Evolutionary conservation across 2,888 invertebrate species (phyloP), one percentile per base, ranked within the genome.

Genomic region (Campaea margaritaria): DNA sequence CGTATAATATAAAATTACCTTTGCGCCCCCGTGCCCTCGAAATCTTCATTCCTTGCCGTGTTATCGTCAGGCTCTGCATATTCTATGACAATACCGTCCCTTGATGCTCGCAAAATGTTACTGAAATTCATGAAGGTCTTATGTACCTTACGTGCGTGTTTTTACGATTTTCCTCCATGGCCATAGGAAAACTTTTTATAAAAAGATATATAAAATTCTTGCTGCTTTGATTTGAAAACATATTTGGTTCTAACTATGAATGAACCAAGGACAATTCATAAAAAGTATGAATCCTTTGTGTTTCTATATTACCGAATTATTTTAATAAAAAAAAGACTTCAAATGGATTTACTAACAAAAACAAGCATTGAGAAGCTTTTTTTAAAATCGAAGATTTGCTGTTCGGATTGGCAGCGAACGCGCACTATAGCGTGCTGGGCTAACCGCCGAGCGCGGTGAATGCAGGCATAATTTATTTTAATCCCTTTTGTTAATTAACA

Each of bases 401-500:
- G n/a, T n/a, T 45, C 16, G 14, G 11, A 14, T 28, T 48, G 39
- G 27, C 16, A 39, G 12, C 13, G 14, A 42, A 38, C 41, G 14
- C 53, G 44, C 57, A 21, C 21, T 45, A 47, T 58, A 52, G 52
- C 42, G 43, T 48, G 52, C 31, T 31, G 8, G n/a, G n/a, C n/a
- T n/a, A n/a, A n/a, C n/a, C n/a, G 8, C 31, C 10, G 31, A 27
- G 14, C 31, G 14, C 28, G 55, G 54, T 51, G 48, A 54, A 55
- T 44, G 56, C 39, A 42, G 34, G 43, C 39, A 43, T 60, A 43
- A 54, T 57, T 61, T 52, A 31, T 57, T 58, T 43, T 58, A 34
- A 34, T 3, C 1, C 34, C 52, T n/a, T 52, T 52, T 52, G 55
- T 62, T 67, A 64, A 64, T 64, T 59, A 66, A 56, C 49, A 42